Evolutionary conservation across 2,797 vertebrate species (phyloP).

Genomic region (Brotula barbata): DNA sequence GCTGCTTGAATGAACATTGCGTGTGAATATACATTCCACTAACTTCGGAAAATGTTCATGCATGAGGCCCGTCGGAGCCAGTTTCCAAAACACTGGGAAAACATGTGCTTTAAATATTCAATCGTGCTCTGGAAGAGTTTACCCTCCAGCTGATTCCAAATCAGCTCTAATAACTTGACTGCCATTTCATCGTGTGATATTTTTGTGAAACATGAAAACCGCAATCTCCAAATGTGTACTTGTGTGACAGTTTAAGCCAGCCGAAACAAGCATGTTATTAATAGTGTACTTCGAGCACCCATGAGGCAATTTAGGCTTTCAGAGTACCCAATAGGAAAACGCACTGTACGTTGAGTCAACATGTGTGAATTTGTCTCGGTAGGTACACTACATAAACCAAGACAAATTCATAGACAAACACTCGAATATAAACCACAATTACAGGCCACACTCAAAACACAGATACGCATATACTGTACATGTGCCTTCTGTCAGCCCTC

Average conservation of each 20-base stretch:
- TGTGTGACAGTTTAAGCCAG: conserved; percentile 4
- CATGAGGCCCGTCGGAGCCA: conserved; percentile 44
- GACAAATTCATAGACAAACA: too few species aligned
- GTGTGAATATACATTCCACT: conserved; percentile 34
- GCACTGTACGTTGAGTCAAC: conserved; percentile 8
- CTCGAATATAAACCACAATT: conserved; percentile 10
- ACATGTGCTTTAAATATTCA: conserved; percentile 66
- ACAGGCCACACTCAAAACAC: conserved; percentile 9
- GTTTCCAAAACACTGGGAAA: conserved; percentile 68
- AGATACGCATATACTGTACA: not conserved
- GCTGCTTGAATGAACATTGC: conserved; percentile 37
- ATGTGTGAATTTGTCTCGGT: conserved; percentile 14
- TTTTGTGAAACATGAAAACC: conserved; percentile 54
- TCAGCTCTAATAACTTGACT: conserved; percentile 63
- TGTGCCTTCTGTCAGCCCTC: conserved; percentile 6
- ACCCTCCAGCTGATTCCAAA: conserved; percentile 50
- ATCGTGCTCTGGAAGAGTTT: conserved; percentile 61
- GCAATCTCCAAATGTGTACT: conserved; percentile 29
- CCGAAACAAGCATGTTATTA: conserved; percentile 5
- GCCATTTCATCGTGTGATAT: conserved; percentile 54
- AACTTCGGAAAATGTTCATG: conserved; percentile 44
- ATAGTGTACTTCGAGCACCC: conserved; percentile 30
- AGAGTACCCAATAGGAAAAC: conserved; percentile 24
- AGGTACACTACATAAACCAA: conserved; percentile 11
- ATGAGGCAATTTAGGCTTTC: conserved; percentile 25